Percentiles rank a stretch among this genome's conserved stretches.
Evolutionary conservation across 2,888 invertebrate species (phyloP).

Genomic region (Tenthredo mesomela): DNA sequence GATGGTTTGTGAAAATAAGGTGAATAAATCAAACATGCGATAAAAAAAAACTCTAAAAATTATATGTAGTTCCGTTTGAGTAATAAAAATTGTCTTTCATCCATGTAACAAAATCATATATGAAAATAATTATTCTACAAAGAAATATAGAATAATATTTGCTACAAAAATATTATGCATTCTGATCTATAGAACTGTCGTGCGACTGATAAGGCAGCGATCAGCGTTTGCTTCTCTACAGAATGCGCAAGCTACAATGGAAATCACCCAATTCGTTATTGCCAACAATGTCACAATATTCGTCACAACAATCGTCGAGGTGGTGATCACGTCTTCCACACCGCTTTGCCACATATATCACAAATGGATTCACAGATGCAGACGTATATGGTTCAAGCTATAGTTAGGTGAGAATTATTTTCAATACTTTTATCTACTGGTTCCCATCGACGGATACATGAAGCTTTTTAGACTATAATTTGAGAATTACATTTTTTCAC

Average conservation of each 20-base stretch:
- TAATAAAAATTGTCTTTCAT: not conserved
- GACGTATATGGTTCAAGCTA: conserved; percentile 95
- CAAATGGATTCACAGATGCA: conserved; percentile 95
- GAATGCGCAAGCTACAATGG: conserved; percentile 98
- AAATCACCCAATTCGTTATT: conserved; percentile 97
- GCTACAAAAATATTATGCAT: not conserved
- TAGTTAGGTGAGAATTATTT: conserved; percentile 85
- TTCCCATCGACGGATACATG: not conserved
- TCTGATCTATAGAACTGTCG: conserved; percentile 89
- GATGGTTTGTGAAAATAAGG: conserved; percentile 97
- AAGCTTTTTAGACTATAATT: conserved; percentile 40
- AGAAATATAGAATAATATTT: not conserved
- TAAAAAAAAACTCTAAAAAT: conserved; percentile 13
- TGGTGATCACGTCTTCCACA: conserved; percentile 94
- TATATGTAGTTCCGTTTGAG: not conserved
- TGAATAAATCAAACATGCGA: conserved; percentile 69
- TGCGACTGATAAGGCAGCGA: conserved; percentile 93
- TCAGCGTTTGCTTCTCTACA: conserved; percentile 97
- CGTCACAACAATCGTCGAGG: conserved; percentile 93
- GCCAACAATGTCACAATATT: conserved; percentile 93
- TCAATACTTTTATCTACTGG: conserved; percentile 7
- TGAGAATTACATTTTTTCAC: not conserved
- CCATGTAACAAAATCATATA: not conserved
- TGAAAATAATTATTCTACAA: not conserved
- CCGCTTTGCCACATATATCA: conserved; percentile 92